A percentile compares a stretch with the other conserved stretches of the same genome.
Evolutionary conservation across 2,797 vertebrate genomes (phyloP).

Genomic region (Hybognathus amarus): DNA sequence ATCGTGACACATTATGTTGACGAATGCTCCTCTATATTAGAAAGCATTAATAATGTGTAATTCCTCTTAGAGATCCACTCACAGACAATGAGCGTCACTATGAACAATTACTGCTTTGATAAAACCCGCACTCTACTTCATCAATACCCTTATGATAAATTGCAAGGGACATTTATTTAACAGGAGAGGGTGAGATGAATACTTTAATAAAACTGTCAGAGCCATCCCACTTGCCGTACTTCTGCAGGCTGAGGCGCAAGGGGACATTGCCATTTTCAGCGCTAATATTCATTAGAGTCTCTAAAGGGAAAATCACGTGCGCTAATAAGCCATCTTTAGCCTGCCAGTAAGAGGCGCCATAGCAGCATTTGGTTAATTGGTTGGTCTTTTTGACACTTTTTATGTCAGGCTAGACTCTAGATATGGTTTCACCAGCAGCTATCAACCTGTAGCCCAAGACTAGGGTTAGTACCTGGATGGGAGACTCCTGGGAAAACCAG

Average conservation of each 20-base stretch:
- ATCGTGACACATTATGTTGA: conserved; percentile 69
- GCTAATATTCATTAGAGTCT: conserved; percentile 51
- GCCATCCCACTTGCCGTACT: conserved; percentile 55
- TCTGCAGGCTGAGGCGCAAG: conserved; percentile 45
- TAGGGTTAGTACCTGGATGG: no score
- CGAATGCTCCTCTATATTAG: conserved; percentile 76
- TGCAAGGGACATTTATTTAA: conserved; percentile 72
- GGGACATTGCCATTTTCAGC: conserved; percentile 25
- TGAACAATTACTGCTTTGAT: conserved; percentile 78
- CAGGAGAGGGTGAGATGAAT: conserved; percentile 65
- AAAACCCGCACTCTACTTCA: conserved; percentile 70
- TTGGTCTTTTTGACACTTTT: conserved; percentile 18
- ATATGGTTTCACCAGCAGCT: neutral
- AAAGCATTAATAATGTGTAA: conserved; percentile 76
- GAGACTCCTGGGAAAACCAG: no score
- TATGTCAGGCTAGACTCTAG: neutral
- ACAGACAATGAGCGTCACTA: conserved; percentile 73
- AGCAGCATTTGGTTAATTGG: conserved; percentile 19
- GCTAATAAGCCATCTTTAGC: conserved; percentile 57
- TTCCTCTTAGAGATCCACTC: conserved; percentile 70
- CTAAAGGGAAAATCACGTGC: conserved; percentile 44
- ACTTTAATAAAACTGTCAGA: conserved; percentile 71
- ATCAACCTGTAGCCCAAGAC: neutral
- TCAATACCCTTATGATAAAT: conserved; percentile 69
- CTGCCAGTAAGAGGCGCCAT: conserved; percentile 37